These are phyloP conservation scores for Pegea sp. DNA, from an alignment of 23 tunicate genomes.

Conservation along the genomic window DNA sequence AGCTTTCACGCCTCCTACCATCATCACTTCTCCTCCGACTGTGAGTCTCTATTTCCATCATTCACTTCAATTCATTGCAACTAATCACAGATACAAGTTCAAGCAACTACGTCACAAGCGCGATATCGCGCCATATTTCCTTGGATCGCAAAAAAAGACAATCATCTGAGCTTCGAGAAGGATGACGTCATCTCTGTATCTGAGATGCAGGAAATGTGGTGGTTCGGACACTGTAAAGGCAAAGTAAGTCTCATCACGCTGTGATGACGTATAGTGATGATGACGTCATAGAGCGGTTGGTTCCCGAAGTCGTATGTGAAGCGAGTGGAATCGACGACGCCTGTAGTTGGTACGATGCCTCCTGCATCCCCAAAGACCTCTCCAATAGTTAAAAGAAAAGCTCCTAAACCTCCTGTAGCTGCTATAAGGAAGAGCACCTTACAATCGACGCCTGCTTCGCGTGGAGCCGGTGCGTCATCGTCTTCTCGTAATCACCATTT, in stretches of 20 bases:
- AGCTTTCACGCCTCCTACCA: constrained; percentile 4
- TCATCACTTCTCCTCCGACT: neutral
- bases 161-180: constrained; percentile 61
- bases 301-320: constrained; percentile 89
- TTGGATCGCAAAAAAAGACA: constrained; percentile 86
- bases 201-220: constrained; percentile 92
- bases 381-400: constrained; percentile 48
- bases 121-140: constrained; percentile 81
- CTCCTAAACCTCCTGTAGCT: constrained; percentile 54
- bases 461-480: neutral
- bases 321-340: constrained; percentile 24
- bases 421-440: constrained; percentile 4
- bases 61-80: no score
- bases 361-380: constrained; percentile 34
- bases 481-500: neutral
- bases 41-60: no score
- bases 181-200: constrained; percentile 77
- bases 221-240: constrained; percentile 74
- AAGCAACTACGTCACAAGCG: no score
- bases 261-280: no score
- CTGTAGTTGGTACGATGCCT: constrained; percentile 2
- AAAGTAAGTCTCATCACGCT: constrained; percentile 14
- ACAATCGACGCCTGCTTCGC: neutral
- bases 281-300: constrained; percentile 85
- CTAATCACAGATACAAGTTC: no score